Percentiles rank a stretch among this genome's conserved stretches.
Conservation (phyloP, 2,113 vertebrate species). For the Lamprotornis superbus region DNA sequence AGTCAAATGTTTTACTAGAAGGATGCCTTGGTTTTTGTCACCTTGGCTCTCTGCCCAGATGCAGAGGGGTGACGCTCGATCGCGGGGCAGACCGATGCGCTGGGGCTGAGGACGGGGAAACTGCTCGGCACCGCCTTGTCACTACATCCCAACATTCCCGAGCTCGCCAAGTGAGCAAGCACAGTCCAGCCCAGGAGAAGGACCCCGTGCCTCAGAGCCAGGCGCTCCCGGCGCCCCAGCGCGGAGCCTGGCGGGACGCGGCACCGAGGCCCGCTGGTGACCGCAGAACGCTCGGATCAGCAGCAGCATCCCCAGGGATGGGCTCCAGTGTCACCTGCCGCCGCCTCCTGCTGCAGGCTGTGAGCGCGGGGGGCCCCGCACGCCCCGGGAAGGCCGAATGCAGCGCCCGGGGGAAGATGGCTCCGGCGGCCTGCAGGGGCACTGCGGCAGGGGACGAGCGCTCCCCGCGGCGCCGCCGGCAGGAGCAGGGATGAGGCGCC, state of each 20-base stretch:
- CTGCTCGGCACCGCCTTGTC: rapidly evolving
- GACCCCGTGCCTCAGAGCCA: not conserved
- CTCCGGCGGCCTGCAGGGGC: not conserved
- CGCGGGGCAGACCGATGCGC: rapidly evolving
- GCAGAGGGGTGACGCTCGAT: rapidly evolving
- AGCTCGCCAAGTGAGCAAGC: rapidly evolving
- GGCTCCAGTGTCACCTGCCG: not conserved
- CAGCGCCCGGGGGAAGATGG: not conserved
- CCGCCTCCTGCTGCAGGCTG: not conserved
- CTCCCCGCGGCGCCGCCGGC: not conserved
- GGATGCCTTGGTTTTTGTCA: not conserved
- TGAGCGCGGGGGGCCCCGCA: not conserved
- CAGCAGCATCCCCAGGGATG: not conserved
- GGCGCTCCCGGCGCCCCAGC: not conserved
- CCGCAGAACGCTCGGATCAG: not conserved
- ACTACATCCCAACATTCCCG: not conserved
- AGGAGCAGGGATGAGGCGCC: not conserved
- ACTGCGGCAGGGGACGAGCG: not conserved
- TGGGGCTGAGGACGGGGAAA: rapidly evolving
- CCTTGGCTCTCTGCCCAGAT: rapidly evolving
- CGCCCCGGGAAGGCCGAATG: not conserved
- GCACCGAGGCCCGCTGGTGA: not conserved
- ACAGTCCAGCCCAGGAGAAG: too few relatives aligned
- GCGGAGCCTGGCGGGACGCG: rapidly evolving
- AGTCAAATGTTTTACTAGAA: not conserved